phyloP scores from a whole-genome alignment of 2,113 vertebrate genomes.

The Gnathonemus longibarbis region DNA sequence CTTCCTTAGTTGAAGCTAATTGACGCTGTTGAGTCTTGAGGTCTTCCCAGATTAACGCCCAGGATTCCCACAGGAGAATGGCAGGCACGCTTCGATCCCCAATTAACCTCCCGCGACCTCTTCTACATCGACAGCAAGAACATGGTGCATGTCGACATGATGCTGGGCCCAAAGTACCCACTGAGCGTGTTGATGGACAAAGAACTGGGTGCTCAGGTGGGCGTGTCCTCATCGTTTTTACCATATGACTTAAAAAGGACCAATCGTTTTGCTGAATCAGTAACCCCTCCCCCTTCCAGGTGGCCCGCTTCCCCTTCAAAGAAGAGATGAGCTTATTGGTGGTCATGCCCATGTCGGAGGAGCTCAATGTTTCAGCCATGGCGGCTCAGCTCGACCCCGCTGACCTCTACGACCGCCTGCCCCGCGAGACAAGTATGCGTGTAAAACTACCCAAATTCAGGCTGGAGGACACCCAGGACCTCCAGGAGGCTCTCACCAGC shows the following conservation, averaged over 20 bases:
- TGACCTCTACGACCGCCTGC: constrained; percentile 57
- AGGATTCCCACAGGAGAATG: constrained; percentile 65
- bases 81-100: constrained; percentile 73
- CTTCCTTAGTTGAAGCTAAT: not conserved
- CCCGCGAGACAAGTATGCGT: constrained; percentile 62
- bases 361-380: constrained; percentile 56
- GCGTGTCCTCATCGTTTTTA: not conserved
- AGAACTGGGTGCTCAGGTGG: constrained; percentile 70
- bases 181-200: constrained; percentile 68
- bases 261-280: not conserved
- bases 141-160: constrained; percentile 75
- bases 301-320: constrained; percentile 80
- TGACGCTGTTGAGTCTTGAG: not conserved
- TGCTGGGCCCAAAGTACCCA: constrained; percentile 69
- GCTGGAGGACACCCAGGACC: constrained; percentile 71
- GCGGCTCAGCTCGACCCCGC: constrained; percentile 65
- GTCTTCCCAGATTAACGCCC: not conserved
- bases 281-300: constrained; percentile 47
- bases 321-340: constrained; percentile 77
- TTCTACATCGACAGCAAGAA: constrained; percentile 70
- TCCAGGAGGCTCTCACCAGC: constrained; percentile 62
- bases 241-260: not conserved
- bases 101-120: constrained; percentile 56
- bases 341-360: constrained; percentile 60
- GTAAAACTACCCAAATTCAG: constrained; percentile 79